Evolutionary conservation across 64 coral and sea anemone genomes (phyloP).

Genomic region (Porites australiensis): DNA sequence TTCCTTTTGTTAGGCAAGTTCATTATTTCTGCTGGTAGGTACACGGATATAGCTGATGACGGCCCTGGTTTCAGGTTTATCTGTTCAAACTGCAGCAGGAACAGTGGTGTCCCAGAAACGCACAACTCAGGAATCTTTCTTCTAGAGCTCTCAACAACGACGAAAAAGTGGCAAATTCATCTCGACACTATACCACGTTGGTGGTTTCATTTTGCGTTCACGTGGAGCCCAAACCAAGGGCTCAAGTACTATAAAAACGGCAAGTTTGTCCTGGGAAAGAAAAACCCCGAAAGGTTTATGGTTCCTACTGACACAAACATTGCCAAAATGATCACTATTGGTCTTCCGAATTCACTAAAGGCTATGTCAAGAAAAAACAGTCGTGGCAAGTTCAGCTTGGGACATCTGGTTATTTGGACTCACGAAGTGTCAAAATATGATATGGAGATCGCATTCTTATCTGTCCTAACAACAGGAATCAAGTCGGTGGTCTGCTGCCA

Average conservation of each 20-base stretch:
- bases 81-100: conserved; percentile 33
- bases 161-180: conserved; percentile 64
- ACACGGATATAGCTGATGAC: conserved; percentile 1
- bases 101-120: background rate
- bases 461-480: conserved; percentile 47
- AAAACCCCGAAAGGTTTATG: background rate
- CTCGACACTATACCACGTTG: conserved; percentile 60
- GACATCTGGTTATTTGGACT: conserved; percentile 80
- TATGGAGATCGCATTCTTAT: conserved; percentile 72
- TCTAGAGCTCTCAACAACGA: conserved; percentile 75
- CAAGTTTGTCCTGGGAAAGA: conserved; percentile 29
- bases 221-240: conserved; percentile 66
- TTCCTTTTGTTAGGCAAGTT: conserved; percentile 47
- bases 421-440: conserved; percentile 64
- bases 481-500: conserved; percentile 72
- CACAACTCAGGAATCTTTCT: conserved; percentile 29
- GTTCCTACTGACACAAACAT: background rate
- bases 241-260: conserved; percentile 91
- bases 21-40: conserved; percentile 76
- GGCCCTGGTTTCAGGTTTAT: conserved; percentile 85
- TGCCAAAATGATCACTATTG: conserved; percentile 49
- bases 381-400: conserved; percentile 72
- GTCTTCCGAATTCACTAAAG: conserved; percentile 56
- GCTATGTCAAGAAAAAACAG: background rate
- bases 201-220: conserved; percentile 89